Base-by-base conservation (phyloP, 2,888 invertebrate genomes). In the Melipona beecheii region DNA sequence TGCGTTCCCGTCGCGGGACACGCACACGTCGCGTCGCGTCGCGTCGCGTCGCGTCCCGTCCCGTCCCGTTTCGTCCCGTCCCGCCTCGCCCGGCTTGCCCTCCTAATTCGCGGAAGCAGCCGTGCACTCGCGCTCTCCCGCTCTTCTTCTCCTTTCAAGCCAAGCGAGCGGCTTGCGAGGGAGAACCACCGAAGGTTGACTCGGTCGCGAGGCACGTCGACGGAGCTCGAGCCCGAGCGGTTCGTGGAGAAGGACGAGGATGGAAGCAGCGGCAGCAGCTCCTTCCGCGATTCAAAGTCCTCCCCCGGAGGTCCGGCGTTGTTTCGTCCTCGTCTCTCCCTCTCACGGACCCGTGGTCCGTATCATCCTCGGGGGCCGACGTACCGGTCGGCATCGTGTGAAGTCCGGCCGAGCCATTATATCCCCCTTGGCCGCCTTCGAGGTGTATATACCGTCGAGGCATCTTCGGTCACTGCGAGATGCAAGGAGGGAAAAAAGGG, bases 391-490 rank as follows among this genome's bases (percentile, higher is more conserved):
- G 94, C 94, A 91, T 94, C 94, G 94, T 94, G 94, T 94, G 94
- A 94, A 94, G 94, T 94, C 94, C 93, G 86, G 87, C 91, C 91
- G 91, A 92, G 92, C 92, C 92, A 94, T 94, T 94, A 94, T 93
- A 93, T 93, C 91, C 93, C 92, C 92, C 92, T 90, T 90, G 90
- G 90, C 91, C 93, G 90, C 92, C 92, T 92, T 89, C 90, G 84
- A 93, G 90, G 90, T 91, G 91, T 92, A 90, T 91, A 90, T 87
- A 91, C 89, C 87, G 83, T 90, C 90, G 84, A 83, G 87, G 84
- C 79, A 86, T 88, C 86, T 84, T 82, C 84, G 84, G 88, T 84
- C 89, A 88, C 85, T 86, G 84, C 83, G 81, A 84, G 87, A 72
- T 60, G 81, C 43, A 66, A 65, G 73, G 74, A 78, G 80, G 70